Evolutionary conservation across 2,888 invertebrate species (phyloP), one percentile per base, ranked within the genome.

Genomic region (Ditula angustiorana): DNA sequence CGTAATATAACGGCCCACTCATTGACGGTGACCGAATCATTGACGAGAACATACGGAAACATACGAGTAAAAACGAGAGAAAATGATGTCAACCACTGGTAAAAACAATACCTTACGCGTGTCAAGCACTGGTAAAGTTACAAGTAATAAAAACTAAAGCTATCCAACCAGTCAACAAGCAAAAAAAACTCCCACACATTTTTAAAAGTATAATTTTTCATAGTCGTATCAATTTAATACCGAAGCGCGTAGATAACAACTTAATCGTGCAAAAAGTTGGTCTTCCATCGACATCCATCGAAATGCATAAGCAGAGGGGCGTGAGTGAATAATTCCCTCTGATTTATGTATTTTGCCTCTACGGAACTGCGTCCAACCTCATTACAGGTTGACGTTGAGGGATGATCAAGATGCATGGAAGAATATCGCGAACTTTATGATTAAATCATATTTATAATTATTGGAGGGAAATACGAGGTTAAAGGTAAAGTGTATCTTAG

Each of bases 361-460:
- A 76, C 79, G 77, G 74, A 81, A 78, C 81, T 72, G 74, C 80
- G 80, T 78, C 80, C 82, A 82, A 82, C 80, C 87, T 90, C 88
- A 88, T 90, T 88, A 89, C 81, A 79, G 76, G 70, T 78, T 86
- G 90, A 89, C 89, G 78, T 89, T 90, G 90, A 89, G 82, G 83
- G 86, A 90, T 89, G 85, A 83, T 81, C 82, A 78, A 74, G 73
- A 75, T 30, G 49, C 49, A 74, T 77, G 85, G 86, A 86, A 89
- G 87, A 87, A 86, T 85, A 80, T 81, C 72, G 78, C 81, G 82
- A 85, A 87, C 86, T 79, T 83, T 84, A 86, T 84, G 81, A 85
- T 86, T 87, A 87, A 85, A 86, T 62, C 37, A n/a, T 49, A 49
- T 30, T 19, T n/a, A n/a, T 56, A 28, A 61, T 56, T 56, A 37